Conservation (phyloP, 2,113 vertebrate genomes). For the Calidris pygmaea region DNA sequence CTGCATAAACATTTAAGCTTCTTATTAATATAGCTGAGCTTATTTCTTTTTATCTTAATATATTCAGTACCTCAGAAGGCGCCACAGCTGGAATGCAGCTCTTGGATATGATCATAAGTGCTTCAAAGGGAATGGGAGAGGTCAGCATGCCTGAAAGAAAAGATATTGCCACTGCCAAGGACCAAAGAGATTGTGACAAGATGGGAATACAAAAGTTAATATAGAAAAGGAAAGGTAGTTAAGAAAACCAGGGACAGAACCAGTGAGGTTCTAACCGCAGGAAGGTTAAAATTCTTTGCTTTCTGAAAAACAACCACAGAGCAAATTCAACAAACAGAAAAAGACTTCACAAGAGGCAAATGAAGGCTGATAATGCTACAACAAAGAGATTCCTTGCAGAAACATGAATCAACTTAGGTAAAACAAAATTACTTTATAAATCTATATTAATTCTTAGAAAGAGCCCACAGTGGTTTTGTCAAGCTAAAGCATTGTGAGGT, state of each 20-base stretch:
- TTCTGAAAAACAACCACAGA: neutral
- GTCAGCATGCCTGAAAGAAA: slow-evolving; percentile 40
- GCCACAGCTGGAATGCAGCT: slow-evolving; percentile 64
- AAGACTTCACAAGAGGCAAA: neutral
- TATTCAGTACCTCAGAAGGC: slow-evolving; percentile 57
- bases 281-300: slow-evolving; percentile 4
- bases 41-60: slow-evolving; percentile 61
- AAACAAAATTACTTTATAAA: neutral
- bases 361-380: neutral
- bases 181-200: slow-evolving; percentile 52
- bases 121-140: slow-evolving; percentile 45
- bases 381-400: neutral
- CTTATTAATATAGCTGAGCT: slow-evolving; percentile 35
- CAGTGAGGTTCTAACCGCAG: neutral
- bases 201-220: slow-evolving; percentile 24
- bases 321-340: neutral
- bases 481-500: neutral
- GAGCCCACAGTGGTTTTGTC: neutral
- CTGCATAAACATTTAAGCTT: slow-evolving; percentile 60
- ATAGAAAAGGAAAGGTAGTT: neutral
- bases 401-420: neutral
- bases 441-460: neutral
- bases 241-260: neutral
- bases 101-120: slow-evolving; percentile 36
- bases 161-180: slow-evolving; percentile 47